These are phyloP conservation scores for Seira musarum DNA, from an alignment of 2,888 invertebrate species.

Conservation along the genomic window DNA sequence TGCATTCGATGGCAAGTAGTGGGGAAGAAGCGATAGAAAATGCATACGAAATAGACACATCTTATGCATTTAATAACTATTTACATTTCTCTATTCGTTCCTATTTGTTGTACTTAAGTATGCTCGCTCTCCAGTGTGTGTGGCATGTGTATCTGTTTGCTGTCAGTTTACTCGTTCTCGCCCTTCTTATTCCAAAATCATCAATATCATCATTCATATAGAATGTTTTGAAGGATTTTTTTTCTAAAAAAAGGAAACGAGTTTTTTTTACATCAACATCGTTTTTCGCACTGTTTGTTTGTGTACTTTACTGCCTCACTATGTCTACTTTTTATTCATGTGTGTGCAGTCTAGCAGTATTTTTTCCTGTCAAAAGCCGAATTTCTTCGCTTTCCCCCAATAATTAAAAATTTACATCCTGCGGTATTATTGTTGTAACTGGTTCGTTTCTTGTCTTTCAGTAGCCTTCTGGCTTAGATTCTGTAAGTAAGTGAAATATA, in stretches of 20 bases:
- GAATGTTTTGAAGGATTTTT: conserved; percentile 38
- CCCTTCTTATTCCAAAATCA: conserved; percentile 28
- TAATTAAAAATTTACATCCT: conserved; percentile 61
- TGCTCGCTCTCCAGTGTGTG: too few species aligned
- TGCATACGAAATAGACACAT: conserved; percentile 15
- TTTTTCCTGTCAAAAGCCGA: conserved; percentile 58
- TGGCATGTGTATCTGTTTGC: conserved; percentile 59
- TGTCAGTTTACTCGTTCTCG: conserved; percentile 43
- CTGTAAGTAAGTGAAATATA: conserved; percentile 31
- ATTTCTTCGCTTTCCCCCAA: conserved; percentile 53
- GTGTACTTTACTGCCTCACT: background rate
- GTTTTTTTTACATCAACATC: conserved; percentile 1
- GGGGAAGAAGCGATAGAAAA: background rate
- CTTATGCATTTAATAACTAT: conserved; percentile 58
- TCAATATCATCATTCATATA: conserved; percentile 47
- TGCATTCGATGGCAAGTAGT: background rate
- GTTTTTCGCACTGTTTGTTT: too few species aligned
- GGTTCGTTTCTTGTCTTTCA: conserved; percentile 56
- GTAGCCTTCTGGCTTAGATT: conserved; percentile 54
- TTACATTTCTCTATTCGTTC: conserved; percentile 50
- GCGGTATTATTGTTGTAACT: conserved; percentile 57
- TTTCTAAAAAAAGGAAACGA: background rate
- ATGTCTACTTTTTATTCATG: conserved; percentile 8
- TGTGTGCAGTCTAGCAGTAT: conserved; percentile 7
- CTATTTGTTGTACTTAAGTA: too few species aligned